Evolutionary conservation across 2,113 vertebrate species (phyloP), one percentile per base, ranked within the genome.

Genomic region (Falco punctatus): DNA sequence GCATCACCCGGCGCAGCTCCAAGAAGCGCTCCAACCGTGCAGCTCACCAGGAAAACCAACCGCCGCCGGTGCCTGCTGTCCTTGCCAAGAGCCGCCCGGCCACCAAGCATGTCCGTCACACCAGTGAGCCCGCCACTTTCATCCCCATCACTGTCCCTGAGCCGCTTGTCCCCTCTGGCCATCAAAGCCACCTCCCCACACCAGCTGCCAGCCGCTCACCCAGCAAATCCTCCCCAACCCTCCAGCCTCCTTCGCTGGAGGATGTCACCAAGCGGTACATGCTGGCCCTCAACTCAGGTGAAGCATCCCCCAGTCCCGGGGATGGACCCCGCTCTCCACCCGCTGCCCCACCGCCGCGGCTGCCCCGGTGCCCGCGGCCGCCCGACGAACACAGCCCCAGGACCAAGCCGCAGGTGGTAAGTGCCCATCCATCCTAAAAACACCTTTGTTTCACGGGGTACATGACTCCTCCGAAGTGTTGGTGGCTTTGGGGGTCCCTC

Each of bases 371-470:
- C 65, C 87, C 94, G 1, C 97, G 95, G 28, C 96, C 95, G 5
- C 95, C 91, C 0, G 98, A 98, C 4, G 98, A 99, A 8, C 86
- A 98, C 16, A 58, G 94, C 97, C 72, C 98, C 97, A 98, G 96
- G 94, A 98, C 97, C 98, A 99, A 99, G 94, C 99, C 99, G 1
- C 98, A 98, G 97, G 99, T 99, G 99, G 99, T 99, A 97, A 99
- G 99, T 99, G 28, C 69, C 30, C 66, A 2, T 92, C 88, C 44
- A 2, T 75, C 57, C 82, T 55, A 11, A 57, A 24, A 65, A 6
- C 61, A 28, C 14, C 65, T 40, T 61, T 0, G 1, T 81, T 54
- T 61, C 22, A 1, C 0, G 2, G 19, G 52, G 14, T 46, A 15
- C 8, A 0, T 26, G 33, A 15, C 16, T n/a, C 30, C 6, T 23